Base-by-base conservation (phyloP, 2,888 invertebrate species). In the Biston stratarius region DNA sequence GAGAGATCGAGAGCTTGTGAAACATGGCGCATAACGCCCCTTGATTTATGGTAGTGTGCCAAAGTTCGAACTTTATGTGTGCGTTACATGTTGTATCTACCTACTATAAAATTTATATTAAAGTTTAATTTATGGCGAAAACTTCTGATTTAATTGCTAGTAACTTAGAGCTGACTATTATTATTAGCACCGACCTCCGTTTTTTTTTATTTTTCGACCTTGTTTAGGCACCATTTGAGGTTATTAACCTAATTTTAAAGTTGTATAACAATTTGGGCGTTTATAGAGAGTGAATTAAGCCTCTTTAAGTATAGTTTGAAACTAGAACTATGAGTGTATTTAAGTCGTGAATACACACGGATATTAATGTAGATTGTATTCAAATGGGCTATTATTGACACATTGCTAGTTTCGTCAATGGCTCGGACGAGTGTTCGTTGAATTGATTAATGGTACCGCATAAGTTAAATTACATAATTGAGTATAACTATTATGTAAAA, bases 11-110 rank as follows among this genome's bases (percentile, higher is more conserved):
- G 82, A 84, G 82, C 89, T 88, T 86, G 90, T 94, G 91, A 93
- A 94, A 94, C 94, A 94, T 94, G 94, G 94, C 94, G 94, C 89
- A 94, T 92, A 93, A 94, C 94, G 94, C 94, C 94, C 92, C 94
- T 92, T 94, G 94, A 94, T 94, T 94, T 93, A 94, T 94, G 85
- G 86, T 89, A 88, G 88, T 90, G 88, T 91, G 92, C 93, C 92
- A 91, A 94, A 94, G 89, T 93, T 91, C 88, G 88, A 90, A 89
- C 81, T 90, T 91, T 88, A 89, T 89, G 91, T 91, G 87, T 90
- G 91, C 86, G 90, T 90, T 84, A 87, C 81, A 85, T 82, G 83
- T 76, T 75, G 75, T 76, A 76, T 74, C 71, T 74, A 77, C 73
- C 67, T 62, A 67, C 58, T 33, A 49, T 73, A 67, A 71, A 72